phyloP scores from a whole-genome alignment of 2,113 vertebrate species.

The Mesembrinibis cayennensis region DNA sequence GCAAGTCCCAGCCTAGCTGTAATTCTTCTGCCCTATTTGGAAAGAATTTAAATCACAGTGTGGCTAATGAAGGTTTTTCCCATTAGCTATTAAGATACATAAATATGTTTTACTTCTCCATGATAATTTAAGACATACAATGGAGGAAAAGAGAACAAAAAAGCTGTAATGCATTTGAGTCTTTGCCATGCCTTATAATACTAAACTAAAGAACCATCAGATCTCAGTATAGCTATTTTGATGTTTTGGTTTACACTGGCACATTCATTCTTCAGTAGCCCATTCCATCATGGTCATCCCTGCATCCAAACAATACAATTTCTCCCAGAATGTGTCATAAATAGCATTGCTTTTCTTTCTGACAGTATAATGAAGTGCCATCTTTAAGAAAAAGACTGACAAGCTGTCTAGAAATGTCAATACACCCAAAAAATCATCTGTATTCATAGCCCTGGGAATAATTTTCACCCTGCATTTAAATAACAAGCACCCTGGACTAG shows the following conservation, averaged over 20 bases:
- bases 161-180: background rate
- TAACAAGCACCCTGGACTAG: background rate
- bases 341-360: background rate
- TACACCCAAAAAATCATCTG: background rate
- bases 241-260: background rate
- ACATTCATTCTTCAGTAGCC: background rate
- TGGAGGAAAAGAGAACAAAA: background rate
- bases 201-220: background rate
- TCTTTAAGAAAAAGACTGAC: background rate
- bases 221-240: background rate
- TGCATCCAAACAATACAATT: background rate
- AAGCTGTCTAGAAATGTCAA: background rate
- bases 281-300: background rate
- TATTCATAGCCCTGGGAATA: background rate
- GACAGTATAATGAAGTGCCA: background rate
- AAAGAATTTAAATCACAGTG: background rate
- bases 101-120: background rate
- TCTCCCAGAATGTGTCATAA: background rate
- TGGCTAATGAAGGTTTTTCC: background rate
- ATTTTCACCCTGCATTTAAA: background rate
- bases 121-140: background rate
- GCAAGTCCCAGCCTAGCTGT: background rate
- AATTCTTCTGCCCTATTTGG: background rate
- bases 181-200: background rate
- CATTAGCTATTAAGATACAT: background rate